Evolutionary conservation across 2,888 invertebrate genomes (phyloP).

Genomic region (Gandaritis pyraliata): DNA sequence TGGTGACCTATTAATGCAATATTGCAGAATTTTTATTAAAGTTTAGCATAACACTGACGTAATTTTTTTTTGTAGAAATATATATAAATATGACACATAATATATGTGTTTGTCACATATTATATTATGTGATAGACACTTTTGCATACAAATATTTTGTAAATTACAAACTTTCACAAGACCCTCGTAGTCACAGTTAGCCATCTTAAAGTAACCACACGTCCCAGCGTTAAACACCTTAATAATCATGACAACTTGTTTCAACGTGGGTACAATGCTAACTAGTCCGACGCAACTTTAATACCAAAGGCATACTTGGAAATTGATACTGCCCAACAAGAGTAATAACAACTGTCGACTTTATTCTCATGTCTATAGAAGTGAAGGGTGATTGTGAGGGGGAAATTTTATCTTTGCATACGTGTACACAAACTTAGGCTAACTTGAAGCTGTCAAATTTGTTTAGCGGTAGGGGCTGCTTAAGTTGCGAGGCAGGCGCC

Average conservation of each 20-base stretch:
- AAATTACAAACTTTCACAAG: too few species aligned
- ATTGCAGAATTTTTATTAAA: too few species aligned
- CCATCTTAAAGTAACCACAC: conserved; percentile 52
- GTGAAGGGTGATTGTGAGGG: conserved; percentile 21
- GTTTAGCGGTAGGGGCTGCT: conserved; percentile 80
- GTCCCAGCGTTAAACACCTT: conserved; percentile 72
- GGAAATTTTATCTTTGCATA: conserved; percentile 56
- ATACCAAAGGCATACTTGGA: conserved; percentile 47
- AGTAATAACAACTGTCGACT: conserved; percentile 35
- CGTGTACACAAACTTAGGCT: conserved; percentile 75
- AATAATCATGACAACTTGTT: conserved; percentile 80
- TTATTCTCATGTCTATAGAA: conserved; percentile 43
- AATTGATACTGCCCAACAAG: conserved; percentile 1
- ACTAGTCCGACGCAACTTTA: conserved; percentile 76
- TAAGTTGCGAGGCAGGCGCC: conserved; percentile 74
- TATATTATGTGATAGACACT: too few species aligned
- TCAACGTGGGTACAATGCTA: conserved; percentile 78
- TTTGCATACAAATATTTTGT: too few species aligned
- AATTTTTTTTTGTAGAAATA: too few species aligned
- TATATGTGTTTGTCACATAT: too few species aligned
- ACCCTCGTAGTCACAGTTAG: conserved; percentile 24
- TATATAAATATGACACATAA: too few species aligned
- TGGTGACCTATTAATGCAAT: too few species aligned
- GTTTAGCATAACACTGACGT: too few species aligned
- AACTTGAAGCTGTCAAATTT: conserved; percentile 84